Evolutionary conservation across 2,888 invertebrate genomes (phyloP).

Genomic region (Patella ulyssiponensis): DNA sequence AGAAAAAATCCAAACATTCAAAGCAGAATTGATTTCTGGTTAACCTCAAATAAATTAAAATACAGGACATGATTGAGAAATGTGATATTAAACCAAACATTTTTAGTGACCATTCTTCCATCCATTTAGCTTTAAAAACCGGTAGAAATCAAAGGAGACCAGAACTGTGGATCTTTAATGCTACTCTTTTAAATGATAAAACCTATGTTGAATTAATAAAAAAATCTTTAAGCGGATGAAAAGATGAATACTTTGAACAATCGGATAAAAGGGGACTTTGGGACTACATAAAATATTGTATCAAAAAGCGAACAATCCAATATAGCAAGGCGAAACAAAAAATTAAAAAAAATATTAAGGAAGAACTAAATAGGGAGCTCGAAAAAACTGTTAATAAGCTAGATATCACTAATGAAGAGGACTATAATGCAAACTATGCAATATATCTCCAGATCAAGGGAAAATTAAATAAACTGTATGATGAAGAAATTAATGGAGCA

Average conservation of each 20-base stretch:
- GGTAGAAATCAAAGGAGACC: neutral
- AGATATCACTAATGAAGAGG: too few species aligned
- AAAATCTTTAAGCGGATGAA: neutral
- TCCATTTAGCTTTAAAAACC: neutral
- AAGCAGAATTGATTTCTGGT: neutral
- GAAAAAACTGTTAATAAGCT: too few species aligned
- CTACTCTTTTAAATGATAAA: neutral
- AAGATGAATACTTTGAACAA: neutral
- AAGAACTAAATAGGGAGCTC: too few species aligned
- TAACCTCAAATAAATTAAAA: neutral
- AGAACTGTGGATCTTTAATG: neutral
- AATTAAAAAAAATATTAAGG: too few species aligned
- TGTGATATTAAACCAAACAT: conserved; percentile 1
- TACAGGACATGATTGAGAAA: neutral
- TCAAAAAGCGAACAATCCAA: neutral
- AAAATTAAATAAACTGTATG: neutral
- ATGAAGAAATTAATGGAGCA: conserved; percentile 4
- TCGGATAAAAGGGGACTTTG: neutral
- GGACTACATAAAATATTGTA: conserved; percentile 2
- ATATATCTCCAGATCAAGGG: too few species aligned
- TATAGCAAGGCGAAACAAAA: too few species aligned
- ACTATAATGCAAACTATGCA: too few species aligned
- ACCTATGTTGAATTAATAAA: neutral
- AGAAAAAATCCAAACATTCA: neutral
- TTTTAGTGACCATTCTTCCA: neutral